Conservation (phyloP, 35 echinoderm and acorn worm species). For the Apostichopus californicus region DNA sequence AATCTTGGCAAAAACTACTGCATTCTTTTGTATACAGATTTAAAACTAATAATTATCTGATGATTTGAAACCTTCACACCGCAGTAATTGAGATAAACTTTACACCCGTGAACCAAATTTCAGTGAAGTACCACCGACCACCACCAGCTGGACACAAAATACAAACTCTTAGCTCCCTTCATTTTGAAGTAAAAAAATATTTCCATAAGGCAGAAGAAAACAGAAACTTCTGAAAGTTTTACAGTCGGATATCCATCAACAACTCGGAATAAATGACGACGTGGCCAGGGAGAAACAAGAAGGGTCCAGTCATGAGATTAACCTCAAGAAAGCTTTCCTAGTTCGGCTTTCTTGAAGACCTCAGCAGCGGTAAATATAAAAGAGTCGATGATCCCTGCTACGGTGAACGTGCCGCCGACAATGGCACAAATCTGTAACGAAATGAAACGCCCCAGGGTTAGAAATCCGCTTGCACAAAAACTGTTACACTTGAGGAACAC, state of each 20-base stretch:
- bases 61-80: no score
- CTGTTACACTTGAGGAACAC: no score
- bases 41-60: no score
- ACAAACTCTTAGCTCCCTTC: background rate
- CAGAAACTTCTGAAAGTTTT: background rate
- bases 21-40: no score
- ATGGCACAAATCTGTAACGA: conserved; percentile 92
- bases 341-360: conserved; percentile 96
- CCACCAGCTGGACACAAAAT: background rate
- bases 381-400: conserved; percentile 93
- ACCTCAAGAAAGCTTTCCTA: conserved; percentile 82
- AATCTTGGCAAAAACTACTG: no score
- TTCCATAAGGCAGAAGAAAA: background rate
- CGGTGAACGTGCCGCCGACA: conserved; percentile 96
- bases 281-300: background rate
- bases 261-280: background rate
- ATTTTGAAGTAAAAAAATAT: background rate
- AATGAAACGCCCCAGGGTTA: background rate
- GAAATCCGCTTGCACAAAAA: no score
- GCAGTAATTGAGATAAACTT: no score
- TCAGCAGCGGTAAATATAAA: conserved; percentile 95
- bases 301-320: background rate
- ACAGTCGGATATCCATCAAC: background rate
- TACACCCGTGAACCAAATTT: background rate
- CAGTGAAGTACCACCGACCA: background rate